phyloP scores from a whole-genome alignment of 2,888 invertebrate species.

The Laothoe populi region DNA sequence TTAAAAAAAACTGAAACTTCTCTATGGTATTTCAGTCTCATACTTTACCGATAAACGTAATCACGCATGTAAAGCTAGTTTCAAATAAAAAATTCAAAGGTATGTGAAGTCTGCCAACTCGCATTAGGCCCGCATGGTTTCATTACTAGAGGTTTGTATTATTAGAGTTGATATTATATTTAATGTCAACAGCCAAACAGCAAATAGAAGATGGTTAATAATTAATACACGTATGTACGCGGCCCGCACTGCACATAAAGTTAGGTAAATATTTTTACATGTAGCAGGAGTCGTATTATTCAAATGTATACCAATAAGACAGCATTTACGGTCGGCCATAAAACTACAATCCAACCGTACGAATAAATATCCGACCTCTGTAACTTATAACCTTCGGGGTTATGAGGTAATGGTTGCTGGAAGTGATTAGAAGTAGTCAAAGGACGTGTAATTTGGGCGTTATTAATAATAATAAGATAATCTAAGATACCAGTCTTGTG shows the following conservation, averaged over 20 bases:
- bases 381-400: slow-evolving; percentile 71
- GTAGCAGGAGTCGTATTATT: slow-evolving; percentile 77
- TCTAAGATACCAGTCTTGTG: too few relatives aligned
- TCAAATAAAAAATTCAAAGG: too few relatives aligned
- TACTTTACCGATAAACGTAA: too few relatives aligned
- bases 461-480: too few relatives aligned
- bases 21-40: too few relatives aligned
- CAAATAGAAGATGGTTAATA: neutral
- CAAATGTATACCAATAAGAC: slow-evolving; percentile 80
- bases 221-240: neutral
- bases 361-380: slow-evolving; percentile 82
- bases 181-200: neutral
- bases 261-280: slow-evolving; percentile 75
- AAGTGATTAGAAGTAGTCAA: slow-evolving; percentile 27
- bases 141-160: too few relatives aligned
- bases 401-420: slow-evolving; percentile 38
- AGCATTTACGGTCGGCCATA: slow-evolving; percentile 79
- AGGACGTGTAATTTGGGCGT: too few relatives aligned
- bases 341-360: slow-evolving; percentile 82
- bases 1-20: too few relatives aligned
- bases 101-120: too few relatives aligned
- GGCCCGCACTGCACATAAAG: slow-evolving; percentile 9
- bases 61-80: too few relatives aligned
- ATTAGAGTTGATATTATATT: too few relatives aligned
- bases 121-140: too few relatives aligned